These are phyloP conservation scores for Prunella strophiata DNA, from an alignment of 2,797 vertebrate genomes.

Conservation along the genomic window DNA sequence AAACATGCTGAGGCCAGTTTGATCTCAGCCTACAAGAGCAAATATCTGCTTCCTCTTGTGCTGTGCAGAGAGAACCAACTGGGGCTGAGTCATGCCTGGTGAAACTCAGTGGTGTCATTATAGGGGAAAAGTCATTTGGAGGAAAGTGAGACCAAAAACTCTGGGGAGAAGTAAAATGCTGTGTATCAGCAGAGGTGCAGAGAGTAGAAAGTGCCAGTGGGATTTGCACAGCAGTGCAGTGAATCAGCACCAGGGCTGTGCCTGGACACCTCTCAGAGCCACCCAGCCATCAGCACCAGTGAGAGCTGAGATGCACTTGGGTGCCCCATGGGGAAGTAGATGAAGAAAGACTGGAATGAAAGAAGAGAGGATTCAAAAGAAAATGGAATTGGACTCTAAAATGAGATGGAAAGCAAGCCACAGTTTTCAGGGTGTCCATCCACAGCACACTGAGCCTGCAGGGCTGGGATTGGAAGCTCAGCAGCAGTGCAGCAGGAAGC, in stretches of 20 bases:
- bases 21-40: background rate
- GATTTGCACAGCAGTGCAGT: background rate
- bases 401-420: background rate
- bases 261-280: background rate
- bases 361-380: background rate
- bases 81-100: background rate
- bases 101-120: background rate
- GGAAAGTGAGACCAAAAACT: background rate
- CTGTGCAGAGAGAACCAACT: background rate
- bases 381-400: background rate
- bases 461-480: background rate
- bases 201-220: background rate
- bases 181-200: rapidly evolving
- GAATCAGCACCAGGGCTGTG: background rate
- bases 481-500: background rate
- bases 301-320: background rate
- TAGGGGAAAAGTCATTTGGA: background rate
- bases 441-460: background rate
- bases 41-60: background rate
- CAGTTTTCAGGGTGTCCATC: background rate
- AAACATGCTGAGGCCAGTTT: background rate
- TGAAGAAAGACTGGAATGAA: background rate
- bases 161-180: background rate
- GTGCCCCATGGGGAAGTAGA: background rate
- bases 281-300: rapidly evolving